Evolutionary conservation across 2,888 invertebrate species (phyloP).

Genomic region (Tetramorium bicarinatum): DNA sequence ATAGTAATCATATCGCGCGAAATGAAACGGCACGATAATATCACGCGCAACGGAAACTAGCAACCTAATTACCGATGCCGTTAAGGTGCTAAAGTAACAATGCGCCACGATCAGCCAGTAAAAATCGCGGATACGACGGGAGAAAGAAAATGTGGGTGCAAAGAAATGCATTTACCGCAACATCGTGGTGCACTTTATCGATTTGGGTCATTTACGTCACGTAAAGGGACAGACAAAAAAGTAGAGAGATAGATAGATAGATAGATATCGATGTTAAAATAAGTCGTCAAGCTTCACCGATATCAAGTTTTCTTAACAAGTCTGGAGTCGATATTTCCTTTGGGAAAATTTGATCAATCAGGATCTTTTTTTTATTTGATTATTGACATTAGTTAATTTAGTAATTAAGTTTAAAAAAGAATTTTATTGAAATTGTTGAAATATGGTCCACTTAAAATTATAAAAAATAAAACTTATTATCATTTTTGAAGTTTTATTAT

Average conservation of each 20-base stretch:
- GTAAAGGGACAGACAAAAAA: background rate
- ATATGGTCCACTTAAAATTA: background rate
- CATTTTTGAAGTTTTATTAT: background rate
- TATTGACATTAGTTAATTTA: background rate
- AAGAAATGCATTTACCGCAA: slow-evolving; percentile 16
- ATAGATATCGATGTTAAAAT: background rate
- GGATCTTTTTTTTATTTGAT: background rate
- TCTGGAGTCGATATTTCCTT: background rate
- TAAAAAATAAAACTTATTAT: background rate
- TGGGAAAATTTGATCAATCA: background rate
- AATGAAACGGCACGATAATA: background rate
- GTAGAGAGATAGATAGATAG: background rate
- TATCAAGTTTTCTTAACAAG: background rate
- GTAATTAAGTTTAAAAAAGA: background rate
- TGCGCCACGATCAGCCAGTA: background rate
- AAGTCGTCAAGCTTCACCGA: background rate
- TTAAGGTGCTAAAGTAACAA: background rate
- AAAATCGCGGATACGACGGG: background rate
- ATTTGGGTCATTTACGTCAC: slow-evolving; percentile 14
- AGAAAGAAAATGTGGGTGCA: background rate
- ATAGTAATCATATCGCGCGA: background rate
- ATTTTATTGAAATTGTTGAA: background rate
- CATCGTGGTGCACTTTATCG: background rate
- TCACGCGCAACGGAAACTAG: background rate
- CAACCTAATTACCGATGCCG: background rate